Percentiles rank a stretch among this genome's conserved stretches.
Conservation (phyloP, 2,113 vertebrate genomes). For the Pipra filicauda region DNA sequence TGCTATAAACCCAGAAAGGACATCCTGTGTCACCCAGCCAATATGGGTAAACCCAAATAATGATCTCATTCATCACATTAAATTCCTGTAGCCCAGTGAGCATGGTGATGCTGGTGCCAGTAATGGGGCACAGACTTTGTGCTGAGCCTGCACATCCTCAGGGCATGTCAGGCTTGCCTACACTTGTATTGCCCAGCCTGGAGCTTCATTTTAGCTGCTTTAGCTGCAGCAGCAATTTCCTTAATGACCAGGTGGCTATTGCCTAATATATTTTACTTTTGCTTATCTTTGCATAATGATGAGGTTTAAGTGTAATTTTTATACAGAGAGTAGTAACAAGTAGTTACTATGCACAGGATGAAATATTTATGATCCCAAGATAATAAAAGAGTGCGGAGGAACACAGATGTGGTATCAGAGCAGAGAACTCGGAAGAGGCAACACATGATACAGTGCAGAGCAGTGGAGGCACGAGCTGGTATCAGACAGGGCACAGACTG, state of each 20-base stretch:
- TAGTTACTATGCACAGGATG: background rate
- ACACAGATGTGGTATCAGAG: background rate
- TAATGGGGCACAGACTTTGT: background rate
- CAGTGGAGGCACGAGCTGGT: rapidly evolving
- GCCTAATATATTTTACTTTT: slow-evolving; percentile 38
- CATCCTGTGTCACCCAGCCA: background rate
- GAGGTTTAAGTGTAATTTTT: background rate
- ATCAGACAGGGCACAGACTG: background rate
- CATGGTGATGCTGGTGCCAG: background rate
- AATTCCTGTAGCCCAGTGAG: background rate
- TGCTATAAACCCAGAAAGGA: background rate
- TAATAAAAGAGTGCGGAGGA: background rate
- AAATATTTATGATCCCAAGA: slow-evolving; percentile 25
- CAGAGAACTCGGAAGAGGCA: background rate
- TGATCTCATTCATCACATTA: background rate
- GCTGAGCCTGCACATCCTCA: background rate
- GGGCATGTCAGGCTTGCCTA: background rate
- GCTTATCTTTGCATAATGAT: slow-evolving; percentile 8
- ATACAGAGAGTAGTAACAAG: background rate
- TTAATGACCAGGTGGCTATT: slow-evolving; percentile 48
- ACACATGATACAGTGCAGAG: background rate
- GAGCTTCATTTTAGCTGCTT: slow-evolving; percentile 2
- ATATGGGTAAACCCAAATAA: background rate
- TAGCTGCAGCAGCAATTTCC: slow-evolving; percentile 45
- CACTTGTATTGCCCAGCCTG: background rate